Conservation (phyloP, 2,797 vertebrate genomes). For the Brachyrhaphis roseni region DNA sequence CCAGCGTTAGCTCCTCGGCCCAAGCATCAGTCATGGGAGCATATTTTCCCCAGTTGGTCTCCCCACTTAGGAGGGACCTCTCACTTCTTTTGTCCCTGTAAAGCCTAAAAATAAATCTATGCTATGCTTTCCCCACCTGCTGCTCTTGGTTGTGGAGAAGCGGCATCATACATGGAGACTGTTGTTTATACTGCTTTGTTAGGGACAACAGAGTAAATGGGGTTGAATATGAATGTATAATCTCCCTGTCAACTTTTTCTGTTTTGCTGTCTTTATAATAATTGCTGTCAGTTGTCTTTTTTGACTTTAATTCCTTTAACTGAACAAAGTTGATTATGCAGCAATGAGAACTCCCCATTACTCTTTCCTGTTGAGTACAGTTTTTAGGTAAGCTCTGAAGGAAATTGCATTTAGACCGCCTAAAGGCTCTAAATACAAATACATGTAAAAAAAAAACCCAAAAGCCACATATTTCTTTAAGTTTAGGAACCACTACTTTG, state of each 20-base stretch:
- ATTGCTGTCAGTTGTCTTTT: neutral
- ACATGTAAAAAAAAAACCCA: neutral
- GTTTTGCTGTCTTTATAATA: neutral
- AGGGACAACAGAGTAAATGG: neutral
- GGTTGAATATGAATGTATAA: neutral
- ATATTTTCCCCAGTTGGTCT: constrained; percentile 37
- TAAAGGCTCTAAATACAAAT: neutral
- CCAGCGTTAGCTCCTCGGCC: constrained; percentile 45
- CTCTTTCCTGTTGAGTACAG: neutral
- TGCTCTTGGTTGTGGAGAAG: constrained; percentile 20
- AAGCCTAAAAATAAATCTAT: constrained; percentile 6
- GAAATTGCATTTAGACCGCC: neutral
- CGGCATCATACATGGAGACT: neutral
- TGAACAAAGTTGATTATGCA: neutral
- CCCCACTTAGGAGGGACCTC: constrained; percentile 51
- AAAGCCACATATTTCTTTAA: neutral
- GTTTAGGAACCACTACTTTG: neutral
- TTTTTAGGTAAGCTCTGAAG: neutral
- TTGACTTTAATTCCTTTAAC: neutral
- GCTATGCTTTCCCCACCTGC: constrained; percentile 39
- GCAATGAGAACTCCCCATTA: neutral
- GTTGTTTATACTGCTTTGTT: neutral
- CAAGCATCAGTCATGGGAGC: constrained; percentile 18
- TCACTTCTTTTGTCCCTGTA: constrained; percentile 38
- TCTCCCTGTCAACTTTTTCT: neutral